Percentiles rank a stretch among this genome's conserved stretches.
phyloP scores from a whole-genome alignment of 2,888 invertebrate species.

The Nomada hirtipes region DNA sequence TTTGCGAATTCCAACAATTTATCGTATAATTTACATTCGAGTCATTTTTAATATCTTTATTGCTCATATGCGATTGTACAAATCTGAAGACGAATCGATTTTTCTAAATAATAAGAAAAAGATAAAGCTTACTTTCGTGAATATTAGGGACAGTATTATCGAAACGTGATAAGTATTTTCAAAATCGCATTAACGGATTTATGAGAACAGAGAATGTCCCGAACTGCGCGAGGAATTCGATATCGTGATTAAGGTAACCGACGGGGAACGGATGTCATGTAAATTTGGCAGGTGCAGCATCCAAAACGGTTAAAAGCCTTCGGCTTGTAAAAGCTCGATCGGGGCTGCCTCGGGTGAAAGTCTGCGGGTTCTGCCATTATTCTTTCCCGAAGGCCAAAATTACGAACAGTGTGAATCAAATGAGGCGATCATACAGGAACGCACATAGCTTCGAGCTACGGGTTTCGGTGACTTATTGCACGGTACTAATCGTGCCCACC shows the following conservation, averaged over 20 bases:
- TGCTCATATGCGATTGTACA: no score
- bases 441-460: conserved; percentile 76
- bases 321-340: conserved; percentile 21
- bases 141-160: no score
- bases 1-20: not conserved
- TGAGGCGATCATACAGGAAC: conserved; percentile 79
- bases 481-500: conserved; percentile 71
- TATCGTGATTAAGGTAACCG: conserved; percentile 41
- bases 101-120: no score
- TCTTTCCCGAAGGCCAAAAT: conserved; percentile 72
- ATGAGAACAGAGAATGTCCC: not conserved
- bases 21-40: not conserved
- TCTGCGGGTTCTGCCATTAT: conserved; percentile 75
- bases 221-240: not conserved
- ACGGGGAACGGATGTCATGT: conserved; percentile 45
- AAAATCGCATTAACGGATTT: not conserved
- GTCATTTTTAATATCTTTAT: not conserved
- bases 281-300: conserved; percentile 65
- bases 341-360: conserved; percentile 68
- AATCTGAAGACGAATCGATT: not conserved
- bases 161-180: not conserved
- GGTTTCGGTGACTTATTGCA: conserved; percentile 77
- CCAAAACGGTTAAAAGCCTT: conserved; percentile 20
- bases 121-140: no score
- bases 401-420: conserved; percentile 79